Evolutionary conservation across 2,113 vertebrate genomes (phyloP), one percentile per base, ranked within the genome.

Genomic region (Grallaria varia): DNA sequence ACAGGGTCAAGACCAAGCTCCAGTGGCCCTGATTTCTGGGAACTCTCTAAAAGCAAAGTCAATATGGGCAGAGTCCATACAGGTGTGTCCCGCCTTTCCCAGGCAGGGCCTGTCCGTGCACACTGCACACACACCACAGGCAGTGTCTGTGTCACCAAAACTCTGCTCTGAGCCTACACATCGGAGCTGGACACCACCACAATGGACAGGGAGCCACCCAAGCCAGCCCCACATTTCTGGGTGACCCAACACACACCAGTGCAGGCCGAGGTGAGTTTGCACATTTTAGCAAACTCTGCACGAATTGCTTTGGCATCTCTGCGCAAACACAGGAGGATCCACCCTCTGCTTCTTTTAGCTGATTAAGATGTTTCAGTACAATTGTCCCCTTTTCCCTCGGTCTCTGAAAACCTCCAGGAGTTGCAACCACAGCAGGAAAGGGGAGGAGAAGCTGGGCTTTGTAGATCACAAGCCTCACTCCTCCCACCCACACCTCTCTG

Each of bases 391-490:
- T 82, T 75, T 55, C 52, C 45, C 59, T 94, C 45, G n/a, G 59
- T 19, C 81, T 60, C 90, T 62, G 63, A 72, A 79, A 87, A 69
- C 35, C 89, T 90, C 71, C 63, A 80, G 39, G 72, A 95, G 63
- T 2, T 80, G 87, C 75, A 94, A 18, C 50, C 75, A 50, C 68
- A 85, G 84, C 75, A 59, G 22, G 53, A 66, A 90, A 80, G 67
- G 23, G 58, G 50, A 89, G 62, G 59, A 89, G 71, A 93, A 58
- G 45, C 24, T 49, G 78, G 21, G 59, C 55, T 85, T 44, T 77
- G 47, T 19, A 88, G 80, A 35, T 78, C 73, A 68, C 31, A 84
- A 77, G 79, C 50, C 58, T 80, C 75, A n/a, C 39, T 69, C 58
- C 83, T 90, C 60, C 59, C 74, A 91, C 68, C 39, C 84, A 83